Evolutionary conservation across 2,113 vertebrate genomes (phyloP).

Genomic region (Noturus placidus): DNA sequence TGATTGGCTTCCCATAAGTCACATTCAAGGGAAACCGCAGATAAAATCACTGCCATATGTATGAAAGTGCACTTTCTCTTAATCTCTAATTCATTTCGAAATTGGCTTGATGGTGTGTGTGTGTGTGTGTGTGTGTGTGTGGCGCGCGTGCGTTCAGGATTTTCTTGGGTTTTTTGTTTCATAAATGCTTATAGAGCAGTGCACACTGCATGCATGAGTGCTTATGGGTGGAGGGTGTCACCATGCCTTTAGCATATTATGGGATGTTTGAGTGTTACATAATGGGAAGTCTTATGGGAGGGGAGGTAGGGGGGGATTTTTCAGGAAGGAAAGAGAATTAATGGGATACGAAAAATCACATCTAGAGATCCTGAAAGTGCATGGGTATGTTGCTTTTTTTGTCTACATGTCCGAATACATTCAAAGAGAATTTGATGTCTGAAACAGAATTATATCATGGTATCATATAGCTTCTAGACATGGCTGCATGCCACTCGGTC

Average conservation of each 20-base stretch:
- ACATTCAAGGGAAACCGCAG: background rate
- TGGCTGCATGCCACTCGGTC: background rate
- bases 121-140: no score
- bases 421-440: background rate
- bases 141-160: background rate
- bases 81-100: background rate
- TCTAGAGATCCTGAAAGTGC: background rate
- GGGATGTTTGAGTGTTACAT: constrained; percentile 24
- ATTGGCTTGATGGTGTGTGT: background rate
- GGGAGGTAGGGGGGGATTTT: background rate
- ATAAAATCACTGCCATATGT: background rate
- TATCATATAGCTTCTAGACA: background rate
- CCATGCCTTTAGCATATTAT: constrained; percentile 8
- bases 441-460: constrained; percentile 21
- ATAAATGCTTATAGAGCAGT: constrained; percentile 21
- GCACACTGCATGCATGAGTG: background rate
- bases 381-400: background rate
- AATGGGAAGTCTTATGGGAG: constrained; percentile 10
- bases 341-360: background rate
- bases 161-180: constrained; percentile 11
- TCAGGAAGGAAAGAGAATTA: background rate
- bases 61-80: background rate
- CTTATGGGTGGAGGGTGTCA: background rate
- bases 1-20: no score
- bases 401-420: background rate